Evolutionary conservation across 2,888 invertebrate genomes (phyloP).

Genomic region (Idaea biselata): DNA sequence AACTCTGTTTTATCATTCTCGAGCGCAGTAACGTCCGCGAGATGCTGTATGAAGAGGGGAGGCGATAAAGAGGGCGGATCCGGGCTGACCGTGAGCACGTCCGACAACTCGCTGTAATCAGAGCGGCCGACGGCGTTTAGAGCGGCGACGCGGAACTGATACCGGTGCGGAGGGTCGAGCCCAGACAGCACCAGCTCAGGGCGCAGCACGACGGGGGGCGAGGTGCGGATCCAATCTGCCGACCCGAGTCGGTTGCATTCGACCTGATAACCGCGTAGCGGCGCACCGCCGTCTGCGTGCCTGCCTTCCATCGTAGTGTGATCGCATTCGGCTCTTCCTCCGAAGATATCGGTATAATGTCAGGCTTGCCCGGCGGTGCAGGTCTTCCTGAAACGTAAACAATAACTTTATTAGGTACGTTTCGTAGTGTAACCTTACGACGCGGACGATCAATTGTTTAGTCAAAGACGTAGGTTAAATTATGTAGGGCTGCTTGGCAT

Average conservation of each 20-base stretch:
- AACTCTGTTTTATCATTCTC: conserved; percentile 94
- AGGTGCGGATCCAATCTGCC: conserved; percentile 90
- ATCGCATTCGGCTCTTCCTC: conserved; percentile 90
- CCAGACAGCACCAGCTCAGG: conserved; percentile 90
- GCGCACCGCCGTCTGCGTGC: conserved; percentile 92
- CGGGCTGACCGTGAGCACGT: conserved; percentile 90
- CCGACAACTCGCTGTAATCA: conserved; percentile 91
- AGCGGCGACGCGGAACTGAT: conserved; percentile 95
- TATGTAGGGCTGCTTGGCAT: conserved; percentile 53
- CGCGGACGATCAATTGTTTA: conserved; percentile 32
- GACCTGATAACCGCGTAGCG: conserved; percentile 90
- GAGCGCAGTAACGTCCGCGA: conserved; percentile 85
- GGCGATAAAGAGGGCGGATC: conserved; percentile 81
- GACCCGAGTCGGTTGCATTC: conserved; percentile 86
- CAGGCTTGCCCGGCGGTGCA: conserved; percentile 90
- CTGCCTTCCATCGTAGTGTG: conserved; percentile 90
- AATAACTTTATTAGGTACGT: conserved; percentile 25
- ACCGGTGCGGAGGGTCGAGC: conserved; percentile 91
- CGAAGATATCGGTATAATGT: conserved; percentile 85
- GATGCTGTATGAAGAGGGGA: conserved; percentile 86
- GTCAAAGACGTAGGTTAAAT: conserved; percentile 31
- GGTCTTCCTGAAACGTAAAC: conserved; percentile 84
- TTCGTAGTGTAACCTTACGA: conserved; percentile 38
- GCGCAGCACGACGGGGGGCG: conserved; percentile 85
- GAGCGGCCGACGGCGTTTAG: conserved; percentile 94